These are phyloP conservation scores for Mechanitis messenoides DNA, from an alignment of 2,888 invertebrate species.

Conservation along the genomic window DNA sequence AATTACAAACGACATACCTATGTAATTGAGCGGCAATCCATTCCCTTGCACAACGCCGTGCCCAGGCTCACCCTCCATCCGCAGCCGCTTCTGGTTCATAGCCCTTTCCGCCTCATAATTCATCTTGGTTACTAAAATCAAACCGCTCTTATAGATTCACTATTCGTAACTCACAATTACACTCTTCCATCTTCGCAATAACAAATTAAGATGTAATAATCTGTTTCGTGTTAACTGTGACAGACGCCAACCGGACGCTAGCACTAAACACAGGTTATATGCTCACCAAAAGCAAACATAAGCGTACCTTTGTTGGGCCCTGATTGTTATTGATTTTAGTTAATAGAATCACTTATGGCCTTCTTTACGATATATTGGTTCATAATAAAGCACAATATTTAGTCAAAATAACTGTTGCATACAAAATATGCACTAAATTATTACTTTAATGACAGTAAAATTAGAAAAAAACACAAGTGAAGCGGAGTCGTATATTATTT, in stretches of 20 bases:
- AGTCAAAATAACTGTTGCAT: conserved; percentile 72
- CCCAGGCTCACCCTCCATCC: conserved; percentile 74
- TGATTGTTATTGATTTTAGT: conserved; percentile 77
- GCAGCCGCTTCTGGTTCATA: conserved; percentile 73
- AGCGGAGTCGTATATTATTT: conserved; percentile 68
- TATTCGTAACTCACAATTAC: conserved; percentile 37
- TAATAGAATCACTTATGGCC: conserved; percentile 67
- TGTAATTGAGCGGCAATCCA: conserved; percentile 73
- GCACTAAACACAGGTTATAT: conserved; percentile 75
- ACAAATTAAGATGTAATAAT: conserved; percentile 46
- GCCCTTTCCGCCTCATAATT: conserved; percentile 75
- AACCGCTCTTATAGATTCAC: conserved; percentile 45
- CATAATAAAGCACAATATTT: conserved; percentile 68
- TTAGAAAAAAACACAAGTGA: conserved; percentile 76
- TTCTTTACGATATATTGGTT: conserved; percentile 60
- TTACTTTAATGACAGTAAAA: conserved; percentile 73
- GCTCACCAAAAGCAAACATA: conserved; percentile 69
- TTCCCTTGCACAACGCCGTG: conserved; percentile 73
- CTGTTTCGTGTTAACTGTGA: conserved; percentile 61
- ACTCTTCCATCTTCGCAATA: conserved; percentile 43
- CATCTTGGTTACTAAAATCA: conserved; percentile 74
- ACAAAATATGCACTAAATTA: conserved; percentile 74
- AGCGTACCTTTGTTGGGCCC: conserved; percentile 77
- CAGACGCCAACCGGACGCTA: conserved; percentile 77
- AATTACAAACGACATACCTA: conserved; percentile 50